Conservation (phyloP, 2,113 vertebrate genomes). For the Pollimyrus isidori region DNA sequence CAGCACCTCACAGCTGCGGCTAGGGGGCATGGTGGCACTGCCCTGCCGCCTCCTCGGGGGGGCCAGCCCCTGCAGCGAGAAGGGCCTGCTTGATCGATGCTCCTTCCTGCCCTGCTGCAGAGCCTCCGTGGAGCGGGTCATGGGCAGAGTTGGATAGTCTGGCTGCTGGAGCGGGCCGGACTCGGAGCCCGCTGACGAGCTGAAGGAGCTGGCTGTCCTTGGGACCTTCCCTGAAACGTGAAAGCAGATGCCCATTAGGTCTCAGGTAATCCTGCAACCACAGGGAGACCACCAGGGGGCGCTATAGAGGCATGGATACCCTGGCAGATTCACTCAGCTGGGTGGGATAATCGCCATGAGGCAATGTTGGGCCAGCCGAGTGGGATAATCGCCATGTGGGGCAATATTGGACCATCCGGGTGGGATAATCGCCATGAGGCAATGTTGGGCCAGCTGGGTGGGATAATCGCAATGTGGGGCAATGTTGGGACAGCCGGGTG, state of each 20-base stretch:
- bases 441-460: no score
- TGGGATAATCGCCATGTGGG: no score
- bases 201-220: conserved; percentile 61
- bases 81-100: conserved; percentile 44
- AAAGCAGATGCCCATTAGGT: conserved; percentile 23
- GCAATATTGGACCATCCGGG: no score
- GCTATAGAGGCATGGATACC: neutral
- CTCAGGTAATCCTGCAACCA: neutral
- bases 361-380: no score
- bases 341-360: no score
- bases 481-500: no score
- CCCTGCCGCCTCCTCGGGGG: conserved; percentile 61
- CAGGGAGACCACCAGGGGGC: neutral
- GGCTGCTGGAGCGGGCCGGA: conserved; percentile 64
- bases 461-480: neutral
- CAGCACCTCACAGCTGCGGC: conserved; percentile 82
- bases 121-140: conserved; percentile 63
- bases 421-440: neutral
- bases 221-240: conserved; percentile 76
- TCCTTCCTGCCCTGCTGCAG: conserved; percentile 62
- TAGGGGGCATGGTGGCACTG: conserved; percentile 64
- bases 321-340: neutral
- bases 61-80: conserved; percentile 54
- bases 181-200: conserved; percentile 53
- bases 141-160: conserved; percentile 71